Conservation (phyloP, 2,888 invertebrate genomes). For the Drosophila neutralis region DNA sequence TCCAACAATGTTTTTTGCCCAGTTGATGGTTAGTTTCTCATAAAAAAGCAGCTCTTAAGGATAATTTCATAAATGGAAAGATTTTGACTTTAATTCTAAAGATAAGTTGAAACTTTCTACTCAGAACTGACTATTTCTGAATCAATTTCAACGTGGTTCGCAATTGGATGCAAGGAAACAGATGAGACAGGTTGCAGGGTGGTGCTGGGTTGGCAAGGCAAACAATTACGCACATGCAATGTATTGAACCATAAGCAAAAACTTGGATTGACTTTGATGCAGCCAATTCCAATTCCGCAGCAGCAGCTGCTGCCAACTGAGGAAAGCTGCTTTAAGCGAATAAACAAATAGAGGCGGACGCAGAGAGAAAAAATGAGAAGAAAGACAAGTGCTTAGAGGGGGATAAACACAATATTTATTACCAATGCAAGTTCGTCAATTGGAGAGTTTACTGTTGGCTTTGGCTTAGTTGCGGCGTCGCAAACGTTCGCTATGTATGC, state of each 20-base stretch:
- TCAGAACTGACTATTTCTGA: conserved; percentile 5
- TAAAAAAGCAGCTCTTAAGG: too few relatives aligned
- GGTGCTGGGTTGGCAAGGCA: conserved; percentile 28
- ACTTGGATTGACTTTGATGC: conserved; percentile 48
- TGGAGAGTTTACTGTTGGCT: conserved; percentile 2
- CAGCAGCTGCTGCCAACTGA: conserved; percentile 25
- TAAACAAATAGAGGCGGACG: not conserved
- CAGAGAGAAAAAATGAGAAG: conserved; percentile 1
- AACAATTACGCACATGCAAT: conserved; percentile 52
- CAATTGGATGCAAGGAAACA: not conserved
- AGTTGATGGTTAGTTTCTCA: not conserved
- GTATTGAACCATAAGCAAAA: conserved; percentile 64
- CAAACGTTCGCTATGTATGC: conserved; percentile 65
- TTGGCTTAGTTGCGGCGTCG: conserved; percentile 37
- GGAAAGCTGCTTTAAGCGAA: not conserved
- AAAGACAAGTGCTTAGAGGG: conserved; percentile 36
- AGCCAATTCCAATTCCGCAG: conserved; percentile 60
- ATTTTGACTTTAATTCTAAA: not conserved
- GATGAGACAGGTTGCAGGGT: not conserved
- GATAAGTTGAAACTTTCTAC: not conserved
- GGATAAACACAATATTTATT: conserved; percentile 56
- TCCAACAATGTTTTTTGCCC: not conserved
- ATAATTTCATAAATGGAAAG: not conserved
- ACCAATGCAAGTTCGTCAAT: conserved; percentile 26
- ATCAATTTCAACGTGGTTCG: conserved; percentile 55